Base-by-base conservation (phyloP, 2,797 vertebrate genomes). In the Cottoperca gobio region DNA sequence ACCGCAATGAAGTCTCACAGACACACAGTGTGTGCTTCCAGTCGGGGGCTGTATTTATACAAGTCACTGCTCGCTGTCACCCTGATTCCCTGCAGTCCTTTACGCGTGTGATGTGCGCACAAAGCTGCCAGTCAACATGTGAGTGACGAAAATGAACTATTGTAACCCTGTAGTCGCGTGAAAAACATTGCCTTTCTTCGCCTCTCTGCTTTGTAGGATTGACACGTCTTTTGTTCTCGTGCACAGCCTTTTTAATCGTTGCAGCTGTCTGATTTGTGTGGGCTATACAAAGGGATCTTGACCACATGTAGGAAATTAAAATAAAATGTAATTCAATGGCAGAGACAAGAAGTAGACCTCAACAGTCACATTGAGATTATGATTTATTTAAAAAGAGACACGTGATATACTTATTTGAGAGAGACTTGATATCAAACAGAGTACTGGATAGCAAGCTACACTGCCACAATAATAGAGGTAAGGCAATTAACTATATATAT, bases 41-140 rank as follows among this genome's bases (percentile, higher is more conserved):
- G 42, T 61, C 49, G 71, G 39, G 28, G 46, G 50, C 75, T 73
- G 86, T 80, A 80, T 83, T 75, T 84, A 59, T 72, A 46, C 65
- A 37, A 63, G 53, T 31, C 37, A 39, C 62, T 66, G 77, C 14
- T 52, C 57, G 50, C 64, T 62, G 84, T 82, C 84, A 74, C 39
- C 42, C 59, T 63, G 77, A 23, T 65, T 70, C 70, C 67, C 57
- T 53, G 49, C 81, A 75, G 72, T 66, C 76, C 52, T 52, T 21
- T 68, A 16, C 37, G 57, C 62, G 57, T 67, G 50, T 53, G 75
- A 78, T 69, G 77, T 58, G 54, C 31, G 57, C 74, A 78, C 68
- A 79, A 70, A 54, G 76, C 75, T 72, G 73, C 37, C 76, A 52
- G 55, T 70, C 76, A 73, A 45, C 46, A 6, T 42, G 43, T 45